phyloP scores from a whole-genome alignment of 2,113 vertebrate genomes.

The Orthonyx spaldingii region DNA sequence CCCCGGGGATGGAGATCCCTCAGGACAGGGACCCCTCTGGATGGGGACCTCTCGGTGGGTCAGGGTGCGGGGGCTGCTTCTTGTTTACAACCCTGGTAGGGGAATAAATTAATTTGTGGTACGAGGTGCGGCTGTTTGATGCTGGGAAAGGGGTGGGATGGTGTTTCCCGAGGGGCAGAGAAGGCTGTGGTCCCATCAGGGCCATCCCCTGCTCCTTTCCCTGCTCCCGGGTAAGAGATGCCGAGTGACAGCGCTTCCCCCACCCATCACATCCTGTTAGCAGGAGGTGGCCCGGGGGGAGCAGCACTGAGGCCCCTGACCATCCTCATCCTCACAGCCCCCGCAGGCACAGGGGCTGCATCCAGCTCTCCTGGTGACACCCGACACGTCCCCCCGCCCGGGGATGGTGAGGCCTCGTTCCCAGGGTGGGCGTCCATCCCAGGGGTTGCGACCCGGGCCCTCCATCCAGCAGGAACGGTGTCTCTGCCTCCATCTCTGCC shows the following conservation, averaged over 20 bases:
- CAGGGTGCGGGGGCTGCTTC: not conserved
- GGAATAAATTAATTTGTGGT: conserved; percentile 62
- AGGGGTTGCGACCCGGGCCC: not conserved
- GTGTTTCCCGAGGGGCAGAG: not conserved
- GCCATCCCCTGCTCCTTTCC: not conserved
- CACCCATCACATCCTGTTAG: conserved; percentile 19
- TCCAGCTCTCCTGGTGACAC: not conserved
- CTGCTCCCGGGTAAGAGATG: not conserved
- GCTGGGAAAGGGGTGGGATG: not conserved
- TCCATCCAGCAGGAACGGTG: accelerated
- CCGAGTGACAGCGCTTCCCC: not conserved
- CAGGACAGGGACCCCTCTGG: not conserved
- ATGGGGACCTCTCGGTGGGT: not conserved
- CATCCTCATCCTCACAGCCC: not conserved
- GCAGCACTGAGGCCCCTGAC: not conserved
- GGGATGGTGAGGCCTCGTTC: not conserved
- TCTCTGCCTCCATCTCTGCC: not conserved
- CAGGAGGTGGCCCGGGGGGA: not conserved
- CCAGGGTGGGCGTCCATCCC: not conserved
- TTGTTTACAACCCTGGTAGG: conserved; percentile 42
- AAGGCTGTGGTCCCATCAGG: not conserved
- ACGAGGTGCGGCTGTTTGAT: not conserved
- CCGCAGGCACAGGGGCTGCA: not conserved
- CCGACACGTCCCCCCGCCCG: not conserved
- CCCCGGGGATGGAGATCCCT: not conserved